These are phyloP conservation scores for Andrena marginata DNA, from an alignment of 2,888 invertebrate genomes.

Conservation along the genomic window DNA sequence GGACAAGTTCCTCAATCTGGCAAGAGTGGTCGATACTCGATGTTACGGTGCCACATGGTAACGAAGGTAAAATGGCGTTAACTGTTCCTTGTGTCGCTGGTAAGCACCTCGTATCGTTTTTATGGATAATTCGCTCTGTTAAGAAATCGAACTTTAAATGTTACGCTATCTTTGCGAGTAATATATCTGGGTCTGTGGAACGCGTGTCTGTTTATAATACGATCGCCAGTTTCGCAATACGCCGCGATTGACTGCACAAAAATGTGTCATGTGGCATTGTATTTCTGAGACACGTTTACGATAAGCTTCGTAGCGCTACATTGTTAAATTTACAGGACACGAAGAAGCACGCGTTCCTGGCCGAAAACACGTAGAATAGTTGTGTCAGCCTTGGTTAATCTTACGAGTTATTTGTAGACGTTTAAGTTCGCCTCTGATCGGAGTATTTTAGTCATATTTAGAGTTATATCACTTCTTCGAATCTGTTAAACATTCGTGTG, in stretches of 20 bases:
- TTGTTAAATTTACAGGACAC: not conserved
- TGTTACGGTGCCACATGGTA: conserved; percentile 79
- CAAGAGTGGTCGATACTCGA: conserved; percentile 65
- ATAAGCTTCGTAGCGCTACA: conserved; percentile 2
- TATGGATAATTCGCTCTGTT: not conserved
- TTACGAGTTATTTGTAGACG: not conserved
- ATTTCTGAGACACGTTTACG: conserved; percentile 29
- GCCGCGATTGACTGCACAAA: conserved; percentile 35
- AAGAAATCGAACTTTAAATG: not conserved
- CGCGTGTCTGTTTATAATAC: conserved; percentile 8
- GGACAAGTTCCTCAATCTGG: conserved; percentile 56
- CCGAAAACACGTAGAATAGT: not conserved
- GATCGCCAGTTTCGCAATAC: conserved; percentile 9
- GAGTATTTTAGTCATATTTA: not conserved
- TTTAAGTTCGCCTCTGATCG: conserved; percentile 12
- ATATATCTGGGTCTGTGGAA: conserved; percentile 7
- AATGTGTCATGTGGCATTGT: conserved; percentile 62
- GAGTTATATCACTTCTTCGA: not conserved
- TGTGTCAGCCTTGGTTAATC: not conserved
- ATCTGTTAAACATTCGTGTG: not conserved
- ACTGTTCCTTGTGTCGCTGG: conserved; percentile 84
- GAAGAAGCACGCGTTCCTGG: not conserved
- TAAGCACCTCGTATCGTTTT: conserved; percentile 74
- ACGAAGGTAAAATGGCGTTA: conserved; percentile 84
- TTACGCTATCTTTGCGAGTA: not conserved